These are phyloP conservation scores for Loriculus beryllinus DNA, from an alignment of 2,797 vertebrate species.

Conservation along the genomic window DNA sequence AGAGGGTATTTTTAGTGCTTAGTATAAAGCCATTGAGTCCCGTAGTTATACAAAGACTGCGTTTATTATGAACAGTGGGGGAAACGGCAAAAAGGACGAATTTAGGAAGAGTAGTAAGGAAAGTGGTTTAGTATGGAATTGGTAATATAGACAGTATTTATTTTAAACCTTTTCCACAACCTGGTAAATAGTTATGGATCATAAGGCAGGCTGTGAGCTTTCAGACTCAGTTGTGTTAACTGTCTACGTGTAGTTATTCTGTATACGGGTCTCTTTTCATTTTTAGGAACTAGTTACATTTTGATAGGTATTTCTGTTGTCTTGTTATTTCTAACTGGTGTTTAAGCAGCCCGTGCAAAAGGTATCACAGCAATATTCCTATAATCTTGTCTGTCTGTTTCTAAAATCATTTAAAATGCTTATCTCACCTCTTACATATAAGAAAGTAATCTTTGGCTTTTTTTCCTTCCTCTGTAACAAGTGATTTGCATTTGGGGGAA, in stretches of 20 bases:
- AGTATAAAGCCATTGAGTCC: neutral
- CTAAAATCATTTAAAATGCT: neutral
- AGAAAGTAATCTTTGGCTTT: neutral
- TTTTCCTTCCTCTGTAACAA: neutral
- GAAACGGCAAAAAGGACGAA: neutral
- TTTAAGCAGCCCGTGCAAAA: slow-evolving; percentile 4
- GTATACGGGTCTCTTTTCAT: neutral
- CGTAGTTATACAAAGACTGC: neutral
- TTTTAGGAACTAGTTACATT: slow-evolving; percentile 29
- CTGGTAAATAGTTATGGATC: neutral
- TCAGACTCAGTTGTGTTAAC: neutral
- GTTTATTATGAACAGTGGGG: neutral
- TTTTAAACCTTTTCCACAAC: neutral
- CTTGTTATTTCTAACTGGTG: slow-evolving; percentile 13
- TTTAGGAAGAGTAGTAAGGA: neutral
- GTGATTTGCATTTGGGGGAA: neutral
- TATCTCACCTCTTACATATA: neutral
- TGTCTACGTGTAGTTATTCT: neutral
- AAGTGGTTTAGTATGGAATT: neutral
- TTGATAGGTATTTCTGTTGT: slow-evolving; percentile 2
- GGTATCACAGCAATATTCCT: slow-evolving; percentile 12
- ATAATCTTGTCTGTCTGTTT: neutral
- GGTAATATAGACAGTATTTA: neutral
- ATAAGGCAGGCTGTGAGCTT: neutral
- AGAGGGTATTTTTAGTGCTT: neutral